Conservation (phyloP, 2,797 vertebrate genomes). For the Poliocrania exsul region DNA sequence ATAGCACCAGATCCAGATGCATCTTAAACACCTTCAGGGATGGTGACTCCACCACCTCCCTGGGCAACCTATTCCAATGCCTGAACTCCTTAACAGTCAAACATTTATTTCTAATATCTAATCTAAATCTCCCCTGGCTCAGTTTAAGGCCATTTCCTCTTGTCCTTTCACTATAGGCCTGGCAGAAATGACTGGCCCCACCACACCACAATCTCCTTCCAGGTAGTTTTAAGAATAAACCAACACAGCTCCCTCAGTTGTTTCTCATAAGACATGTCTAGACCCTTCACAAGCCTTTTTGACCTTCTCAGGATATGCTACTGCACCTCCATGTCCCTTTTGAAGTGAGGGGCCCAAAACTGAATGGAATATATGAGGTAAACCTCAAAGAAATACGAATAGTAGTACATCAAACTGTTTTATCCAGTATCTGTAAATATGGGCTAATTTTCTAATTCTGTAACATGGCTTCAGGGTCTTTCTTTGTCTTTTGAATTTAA, state of each 20-base stretch:
- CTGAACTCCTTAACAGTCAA: neutral
- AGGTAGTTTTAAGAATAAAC: neutral
- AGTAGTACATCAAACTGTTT: neutral
- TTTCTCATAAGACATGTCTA: neutral
- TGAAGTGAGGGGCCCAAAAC: neutral
- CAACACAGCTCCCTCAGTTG: rapidly evolving
- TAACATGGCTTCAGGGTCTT: neutral
- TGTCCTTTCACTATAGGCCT: neutral
- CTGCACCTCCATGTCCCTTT: neutral
- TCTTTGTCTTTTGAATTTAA: neutral
- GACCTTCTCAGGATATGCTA: neutral
- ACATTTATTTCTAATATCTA: neutral
- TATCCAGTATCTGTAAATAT: neutral
- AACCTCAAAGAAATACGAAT: neutral
- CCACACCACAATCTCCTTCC: rapidly evolving
- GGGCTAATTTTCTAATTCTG: neutral
- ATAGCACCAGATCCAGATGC: too few relatives aligned
- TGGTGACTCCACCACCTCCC: neutral
- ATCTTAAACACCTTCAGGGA: neutral
- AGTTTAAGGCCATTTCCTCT: neutral
- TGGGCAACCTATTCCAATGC: neutral
- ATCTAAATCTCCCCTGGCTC: neutral
- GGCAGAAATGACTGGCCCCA: neutral
- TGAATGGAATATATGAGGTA: neutral
- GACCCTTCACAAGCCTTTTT: neutral